Conservation (phyloP, 1,140 invertebrate species). For the Heterodera carotae region DNA sequence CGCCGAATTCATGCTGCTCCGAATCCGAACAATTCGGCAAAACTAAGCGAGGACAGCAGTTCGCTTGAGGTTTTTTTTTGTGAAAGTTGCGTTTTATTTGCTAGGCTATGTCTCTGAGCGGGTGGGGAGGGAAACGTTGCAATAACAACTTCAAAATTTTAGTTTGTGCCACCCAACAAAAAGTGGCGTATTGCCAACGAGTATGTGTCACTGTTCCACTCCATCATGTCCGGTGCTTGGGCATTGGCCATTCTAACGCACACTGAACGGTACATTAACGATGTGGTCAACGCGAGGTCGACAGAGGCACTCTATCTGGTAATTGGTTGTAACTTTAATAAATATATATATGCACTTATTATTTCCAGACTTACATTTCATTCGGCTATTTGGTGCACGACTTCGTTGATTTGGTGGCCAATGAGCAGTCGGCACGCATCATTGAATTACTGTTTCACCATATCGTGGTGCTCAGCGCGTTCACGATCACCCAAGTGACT, state of each 20-base stretch:
- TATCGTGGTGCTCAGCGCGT: slow-evolving; percentile 58
- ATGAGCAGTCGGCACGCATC: slow-evolving; percentile 61
- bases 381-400: slow-evolving; percentile 62
- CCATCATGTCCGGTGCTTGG: slow-evolving; percentile 59
- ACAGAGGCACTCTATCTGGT: slow-evolving; percentile 2
- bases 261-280: slow-evolving; percentile 9
- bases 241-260: slow-evolving; percentile 39
- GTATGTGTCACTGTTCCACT: slow-evolving; percentile 60
- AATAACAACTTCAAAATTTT: slow-evolving; percentile 21
- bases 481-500: slow-evolving; percentile 49
- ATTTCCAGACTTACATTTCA: slow-evolving; percentile 56
- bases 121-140: no score
- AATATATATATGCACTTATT: no score
- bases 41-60: slow-evolving; percentile 17
- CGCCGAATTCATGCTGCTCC: no score
- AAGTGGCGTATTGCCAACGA: slow-evolving; percentile 65
- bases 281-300: slow-evolving; percentile 11
- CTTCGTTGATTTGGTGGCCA: slow-evolving; percentile 56
- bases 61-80: slow-evolving; percentile 9
- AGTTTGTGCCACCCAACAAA: slow-evolving; percentile 63
- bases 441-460: slow-evolving; percentile 64
- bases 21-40: no score
- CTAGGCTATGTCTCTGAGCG: no score
- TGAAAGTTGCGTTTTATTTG: no score
- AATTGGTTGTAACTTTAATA: neutral